These are phyloP conservation scores for Megalops atlanticus DNA, from an alignment of 2,113 vertebrate species.

Conservation along the genomic window DNA sequence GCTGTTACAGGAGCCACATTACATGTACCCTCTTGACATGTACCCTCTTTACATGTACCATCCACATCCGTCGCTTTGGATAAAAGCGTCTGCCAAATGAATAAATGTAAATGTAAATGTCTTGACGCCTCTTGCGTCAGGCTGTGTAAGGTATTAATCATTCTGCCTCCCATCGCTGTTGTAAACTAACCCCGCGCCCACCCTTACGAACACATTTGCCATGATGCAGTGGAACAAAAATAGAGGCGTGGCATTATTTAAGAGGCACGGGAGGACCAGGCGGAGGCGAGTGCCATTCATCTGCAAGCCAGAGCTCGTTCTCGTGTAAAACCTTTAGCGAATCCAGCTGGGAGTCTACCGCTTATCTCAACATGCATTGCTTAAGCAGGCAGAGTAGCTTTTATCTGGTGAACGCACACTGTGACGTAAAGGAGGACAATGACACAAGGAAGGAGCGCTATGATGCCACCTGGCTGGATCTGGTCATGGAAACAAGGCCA, in stretches of 20 bases:
- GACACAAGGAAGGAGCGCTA: constrained; percentile 59
- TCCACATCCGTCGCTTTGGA: too few species aligned
- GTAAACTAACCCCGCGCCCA: constrained; percentile 37
- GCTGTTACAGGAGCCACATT: too few species aligned
- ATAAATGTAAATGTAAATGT: constrained; percentile 11
- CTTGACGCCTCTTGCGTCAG: constrained; percentile 18
- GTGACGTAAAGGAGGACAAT: constrained; percentile 63
- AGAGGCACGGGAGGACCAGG: constrained; percentile 20
- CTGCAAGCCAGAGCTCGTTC: neutral
- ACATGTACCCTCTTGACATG: too few species aligned
- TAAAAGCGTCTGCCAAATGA: constrained; percentile 22
- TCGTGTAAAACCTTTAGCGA: neutral
- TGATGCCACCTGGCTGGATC: constrained; percentile 60
- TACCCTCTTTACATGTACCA: too few species aligned
- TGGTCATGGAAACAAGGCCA: constrained; percentile 64
- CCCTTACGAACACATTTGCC: constrained; percentile 30
- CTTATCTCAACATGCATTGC: constrained; percentile 56
- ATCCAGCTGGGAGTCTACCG: neutral
- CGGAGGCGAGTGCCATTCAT: neutral
- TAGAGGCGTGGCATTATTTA: constrained; percentile 47
- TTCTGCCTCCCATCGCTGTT: constrained; percentile 28
- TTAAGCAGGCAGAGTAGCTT: constrained; percentile 51
- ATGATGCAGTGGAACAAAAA: constrained; percentile 45
- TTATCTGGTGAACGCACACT: constrained; percentile 63
- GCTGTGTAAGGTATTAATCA: constrained; percentile 23